phyloP scores from a whole-genome alignment of 64 coral and sea anemone species.

The Stylophora pistillata region DNA sequence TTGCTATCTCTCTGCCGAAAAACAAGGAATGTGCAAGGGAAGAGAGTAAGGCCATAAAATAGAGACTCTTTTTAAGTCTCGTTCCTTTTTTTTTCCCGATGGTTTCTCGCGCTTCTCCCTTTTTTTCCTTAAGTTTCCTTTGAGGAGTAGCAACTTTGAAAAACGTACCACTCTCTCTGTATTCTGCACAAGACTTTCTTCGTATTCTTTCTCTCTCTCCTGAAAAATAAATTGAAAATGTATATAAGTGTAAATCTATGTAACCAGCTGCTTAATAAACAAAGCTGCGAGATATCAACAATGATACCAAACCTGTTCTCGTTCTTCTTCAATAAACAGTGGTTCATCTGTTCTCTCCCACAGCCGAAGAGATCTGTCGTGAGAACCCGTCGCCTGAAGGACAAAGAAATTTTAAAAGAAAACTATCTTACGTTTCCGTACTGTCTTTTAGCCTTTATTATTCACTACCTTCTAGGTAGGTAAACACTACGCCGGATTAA shows the following conservation, averaged over 20 bases:
- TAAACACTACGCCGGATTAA: too few species aligned
- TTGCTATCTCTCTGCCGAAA: too few species aligned
- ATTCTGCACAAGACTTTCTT: constrained; percentile 66
- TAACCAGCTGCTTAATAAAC: neutral
- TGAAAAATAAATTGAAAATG: neutral
- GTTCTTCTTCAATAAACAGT: constrained; percentile 88
- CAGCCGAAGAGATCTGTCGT: constrained; percentile 92
- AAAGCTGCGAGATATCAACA: neutral
- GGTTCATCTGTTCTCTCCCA: constrained; percentile 97
- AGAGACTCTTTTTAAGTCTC: too few species aligned
- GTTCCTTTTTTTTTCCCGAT: too few species aligned
- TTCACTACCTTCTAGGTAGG: too few species aligned
- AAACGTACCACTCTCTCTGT: constrained; percentile 72
- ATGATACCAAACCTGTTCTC: constrained; percentile 73
- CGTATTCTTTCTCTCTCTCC: constrained; percentile 87
- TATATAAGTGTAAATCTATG: neutral
- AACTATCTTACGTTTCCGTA: neutral
- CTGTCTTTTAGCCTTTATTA: too few species aligned
- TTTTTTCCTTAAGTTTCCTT: neutral
- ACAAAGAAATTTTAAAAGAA: neutral
- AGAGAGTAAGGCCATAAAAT: too few species aligned
- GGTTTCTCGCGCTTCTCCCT: neutral
- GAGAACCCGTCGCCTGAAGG: constrained; percentile 86
- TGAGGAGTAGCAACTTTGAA: neutral
- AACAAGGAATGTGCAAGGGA: too few species aligned